phyloP scores from a whole-genome alignment of 1,140 invertebrate species.

The Dreissena rostriformis region DNA sequence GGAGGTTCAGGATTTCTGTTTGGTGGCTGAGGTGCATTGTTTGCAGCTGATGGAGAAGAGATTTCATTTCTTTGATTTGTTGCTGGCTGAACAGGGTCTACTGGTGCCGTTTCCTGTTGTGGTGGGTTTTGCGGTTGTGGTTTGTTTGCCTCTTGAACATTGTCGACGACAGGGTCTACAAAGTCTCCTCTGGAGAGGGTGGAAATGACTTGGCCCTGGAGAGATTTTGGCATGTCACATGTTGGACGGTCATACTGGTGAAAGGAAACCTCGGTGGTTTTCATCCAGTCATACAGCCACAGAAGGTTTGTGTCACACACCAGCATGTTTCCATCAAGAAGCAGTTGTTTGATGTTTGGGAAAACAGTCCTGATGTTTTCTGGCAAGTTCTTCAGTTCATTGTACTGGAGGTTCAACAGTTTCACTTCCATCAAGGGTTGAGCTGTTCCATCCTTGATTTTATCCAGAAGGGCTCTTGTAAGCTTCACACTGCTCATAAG shows the following conservation, averaged over 20 bases:
- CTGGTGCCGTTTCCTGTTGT: neutral
- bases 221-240: conserved; percentile 67
- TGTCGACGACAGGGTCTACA: neutral
- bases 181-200: conserved; percentile 13
- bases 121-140: neutral
- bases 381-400: conserved; percentile 85
- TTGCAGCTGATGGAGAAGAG: neutral
- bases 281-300: conserved; percentile 81
- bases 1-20: neutral
- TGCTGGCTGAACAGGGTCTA: neutral
- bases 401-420: conserved; percentile 87
- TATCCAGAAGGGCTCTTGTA: conserved; percentile 85
- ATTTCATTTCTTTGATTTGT: no score
- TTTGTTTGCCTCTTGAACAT: neutral
- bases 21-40: neutral
- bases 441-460: conserved; percentile 45
- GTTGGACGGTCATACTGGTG: conserved; percentile 62
- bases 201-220: conserved; percentile 60
- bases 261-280: conserved; percentile 70
- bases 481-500: conserved; percentile 88
- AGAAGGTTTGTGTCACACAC: conserved; percentile 78
- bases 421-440: conserved; percentile 80
- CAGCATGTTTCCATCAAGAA: conserved; percentile 82
- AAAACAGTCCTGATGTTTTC: conserved; percentile 87
- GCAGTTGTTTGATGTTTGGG: conserved; percentile 84